phyloP scores from a whole-genome alignment of 2,888 invertebrate species.

The Cacoxenus indagator region DNA sequence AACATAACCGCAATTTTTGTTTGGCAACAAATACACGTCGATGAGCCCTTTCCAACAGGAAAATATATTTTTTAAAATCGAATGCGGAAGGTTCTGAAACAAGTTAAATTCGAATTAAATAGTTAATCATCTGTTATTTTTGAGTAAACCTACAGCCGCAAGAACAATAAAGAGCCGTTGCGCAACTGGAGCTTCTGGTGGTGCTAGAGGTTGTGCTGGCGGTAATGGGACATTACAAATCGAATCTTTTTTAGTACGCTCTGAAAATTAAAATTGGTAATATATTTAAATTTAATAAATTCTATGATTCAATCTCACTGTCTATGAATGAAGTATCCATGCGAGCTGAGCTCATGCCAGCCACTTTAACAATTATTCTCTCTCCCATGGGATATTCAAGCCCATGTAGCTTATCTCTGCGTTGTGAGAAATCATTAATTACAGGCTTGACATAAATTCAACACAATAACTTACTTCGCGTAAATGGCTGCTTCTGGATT shows the following conservation, averaged over 20 bases:
- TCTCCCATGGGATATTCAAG: slow-evolving; percentile 94
- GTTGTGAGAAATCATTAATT: slow-evolving; percentile 31
- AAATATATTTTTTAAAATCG: slow-evolving; percentile 88
- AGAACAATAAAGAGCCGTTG: slow-evolving; percentile 78
- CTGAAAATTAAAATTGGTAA: too few relatives aligned
- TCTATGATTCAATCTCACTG: slow-evolving; percentile 47
- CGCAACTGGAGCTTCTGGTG: slow-evolving; percentile 77
- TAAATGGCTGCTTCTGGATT: slow-evolving; percentile 78
- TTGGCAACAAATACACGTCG: slow-evolving; percentile 89
- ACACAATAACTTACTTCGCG: slow-evolving; percentile 67
- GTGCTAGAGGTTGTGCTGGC: slow-evolving; percentile 75
- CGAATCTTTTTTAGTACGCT: slow-evolving; percentile 67
- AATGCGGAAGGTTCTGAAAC: slow-evolving; percentile 80
- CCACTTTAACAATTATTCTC: slow-evolving; percentile 75
- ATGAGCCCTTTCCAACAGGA: slow-evolving; percentile 92
- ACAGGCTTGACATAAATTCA: background rate
- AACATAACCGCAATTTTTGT: slow-evolving; percentile 93
- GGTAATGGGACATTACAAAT: slow-evolving; percentile 82
- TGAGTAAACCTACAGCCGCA: slow-evolving; percentile 55
- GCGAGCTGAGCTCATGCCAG: slow-evolving; percentile 64
- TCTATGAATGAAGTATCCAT: slow-evolving; percentile 67
- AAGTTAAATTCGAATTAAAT: background rate
- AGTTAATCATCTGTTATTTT: background rate
- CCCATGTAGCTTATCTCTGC: slow-evolving; percentile 87
- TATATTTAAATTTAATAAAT: background rate